Conservation (phyloP, 2,113 vertebrate species). For the Eretmodus cyanostictus region DNA sequence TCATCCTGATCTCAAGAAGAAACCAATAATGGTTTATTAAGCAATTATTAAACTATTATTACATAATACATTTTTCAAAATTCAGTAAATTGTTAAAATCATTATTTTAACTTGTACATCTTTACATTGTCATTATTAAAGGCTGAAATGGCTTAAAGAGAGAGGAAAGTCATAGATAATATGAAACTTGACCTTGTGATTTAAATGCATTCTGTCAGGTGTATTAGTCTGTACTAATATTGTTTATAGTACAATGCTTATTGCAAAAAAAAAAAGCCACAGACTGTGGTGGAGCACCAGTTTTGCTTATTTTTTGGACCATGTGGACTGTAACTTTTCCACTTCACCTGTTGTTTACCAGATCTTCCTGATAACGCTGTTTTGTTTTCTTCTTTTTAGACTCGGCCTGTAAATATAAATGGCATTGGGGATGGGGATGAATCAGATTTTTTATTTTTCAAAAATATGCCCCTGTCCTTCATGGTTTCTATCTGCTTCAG, state of each 20-base stretch:
- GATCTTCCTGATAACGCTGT: not conserved
- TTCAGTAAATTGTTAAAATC: not conserved
- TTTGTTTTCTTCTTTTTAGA: not conserved
- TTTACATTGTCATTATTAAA: not conserved
- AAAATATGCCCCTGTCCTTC: not conserved
- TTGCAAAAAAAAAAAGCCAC: not conserved
- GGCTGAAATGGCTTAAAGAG: not conserved
- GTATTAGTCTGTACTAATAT: not conserved
- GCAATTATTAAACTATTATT: not conserved
- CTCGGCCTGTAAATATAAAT: not conserved
- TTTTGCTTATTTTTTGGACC: not conserved
- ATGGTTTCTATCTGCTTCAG: constrained; percentile 9
- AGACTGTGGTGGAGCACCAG: not conserved
- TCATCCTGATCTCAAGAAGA: not conserved
- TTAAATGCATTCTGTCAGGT: not conserved
- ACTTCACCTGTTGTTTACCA: not conserved
- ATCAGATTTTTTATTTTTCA: not conserved
- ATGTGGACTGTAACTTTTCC: not conserved
- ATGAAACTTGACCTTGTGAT: not conserved
- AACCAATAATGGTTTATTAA: not conserved
- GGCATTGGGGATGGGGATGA: not conserved
- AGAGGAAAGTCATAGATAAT: not conserved
- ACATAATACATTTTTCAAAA: not conserved
- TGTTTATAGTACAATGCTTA: rapidly evolving
- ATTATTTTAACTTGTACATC: not conserved